Evolutionary conservation across 1,140 invertebrate genomes (phyloP).

Genomic region (Arion vulgaris): DNA sequence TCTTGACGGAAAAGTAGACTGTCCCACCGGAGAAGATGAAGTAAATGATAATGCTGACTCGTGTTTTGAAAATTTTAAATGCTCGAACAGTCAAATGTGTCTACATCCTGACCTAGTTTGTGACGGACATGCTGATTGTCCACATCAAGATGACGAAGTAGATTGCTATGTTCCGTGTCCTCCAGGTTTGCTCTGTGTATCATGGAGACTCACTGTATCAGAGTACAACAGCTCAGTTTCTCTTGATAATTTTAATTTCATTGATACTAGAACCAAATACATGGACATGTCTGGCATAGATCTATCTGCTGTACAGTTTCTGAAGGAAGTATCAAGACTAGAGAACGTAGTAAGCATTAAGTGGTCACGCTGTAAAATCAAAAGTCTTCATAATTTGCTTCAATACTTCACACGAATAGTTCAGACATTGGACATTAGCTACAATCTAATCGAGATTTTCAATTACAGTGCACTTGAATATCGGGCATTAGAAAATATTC

Average conservation of each 20-base stretch:
- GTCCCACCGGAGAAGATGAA: conserved; percentile 15
- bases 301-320: too few species aligned
- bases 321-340: too few species aligned
- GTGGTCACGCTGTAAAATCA: too few species aligned
- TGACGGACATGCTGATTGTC: conserved; percentile 10
- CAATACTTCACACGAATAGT: too few species aligned
- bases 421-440: too few species aligned
- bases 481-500: too few species aligned
- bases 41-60: neutral
- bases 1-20: neutral
- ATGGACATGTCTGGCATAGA: neutral
- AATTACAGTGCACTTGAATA: too few species aligned
- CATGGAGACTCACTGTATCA: neutral
- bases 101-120: conserved; percentile 15
- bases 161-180: conserved; percentile 2
- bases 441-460: too few species aligned
- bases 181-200: neutral
- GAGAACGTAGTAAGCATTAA: too few species aligned
- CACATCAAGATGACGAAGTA: neutral
- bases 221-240: neutral
- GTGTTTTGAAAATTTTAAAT: neutral
- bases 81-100: neutral
- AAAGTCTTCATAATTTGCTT: too few species aligned
- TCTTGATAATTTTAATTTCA: neutral
- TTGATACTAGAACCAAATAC: neutral